A percentile compares a stretch with the other conserved stretches of the same genome.
Evolutionary conservation across 2,888 invertebrate species (phyloP).

Genomic region (Morpho helenor): DNA sequence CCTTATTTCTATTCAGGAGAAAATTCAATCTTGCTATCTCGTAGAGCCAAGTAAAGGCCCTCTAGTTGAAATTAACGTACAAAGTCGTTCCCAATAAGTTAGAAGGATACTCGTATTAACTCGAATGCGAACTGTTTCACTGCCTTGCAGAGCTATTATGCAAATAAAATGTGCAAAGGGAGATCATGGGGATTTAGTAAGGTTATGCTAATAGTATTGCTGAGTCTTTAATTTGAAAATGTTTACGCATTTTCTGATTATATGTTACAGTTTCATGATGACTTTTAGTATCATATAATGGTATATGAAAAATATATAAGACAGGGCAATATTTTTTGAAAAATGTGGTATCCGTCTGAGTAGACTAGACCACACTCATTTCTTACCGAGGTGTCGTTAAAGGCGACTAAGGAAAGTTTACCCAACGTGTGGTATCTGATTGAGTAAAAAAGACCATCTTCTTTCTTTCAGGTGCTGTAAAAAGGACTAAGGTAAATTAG

Average conservation of each 20-base stretch:
- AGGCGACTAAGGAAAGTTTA: too few species aligned
- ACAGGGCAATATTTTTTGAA: too few species aligned
- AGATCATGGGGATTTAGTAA: slow-evolving; percentile 11
- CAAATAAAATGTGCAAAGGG: slow-evolving; percentile 14
- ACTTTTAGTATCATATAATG: too few species aligned
- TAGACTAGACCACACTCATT: too few species aligned
- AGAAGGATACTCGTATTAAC: slow-evolving; percentile 10
- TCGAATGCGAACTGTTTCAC: slow-evolving; percentile 13
- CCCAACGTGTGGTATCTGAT: too few species aligned
- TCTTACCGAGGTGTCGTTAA: too few species aligned
- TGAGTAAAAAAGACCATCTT: too few species aligned
- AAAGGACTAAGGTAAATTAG: too few species aligned
- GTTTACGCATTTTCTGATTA: slow-evolving; percentile 6
- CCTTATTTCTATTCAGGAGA: slow-evolving; percentile 11
- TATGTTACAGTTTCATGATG: slow-evolving; percentile 6
- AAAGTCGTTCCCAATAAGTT: slow-evolving; percentile 13
- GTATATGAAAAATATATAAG: too few species aligned
- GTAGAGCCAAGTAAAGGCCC: slow-evolving; percentile 11
- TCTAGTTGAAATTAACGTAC: slow-evolving; percentile 13
- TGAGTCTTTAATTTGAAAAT: slow-evolving; percentile 4
- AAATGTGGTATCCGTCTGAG: too few species aligned
- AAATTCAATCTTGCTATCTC: slow-evolving; percentile 15
- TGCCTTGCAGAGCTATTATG: slow-evolving; percentile 11
- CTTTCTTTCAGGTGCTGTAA: too few species aligned
- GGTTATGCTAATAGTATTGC: slow-evolving; percentile 13